phyloP scores from a whole-genome alignment of 2,797 vertebrate species.

The Rhynchonycteris naso region DNA sequence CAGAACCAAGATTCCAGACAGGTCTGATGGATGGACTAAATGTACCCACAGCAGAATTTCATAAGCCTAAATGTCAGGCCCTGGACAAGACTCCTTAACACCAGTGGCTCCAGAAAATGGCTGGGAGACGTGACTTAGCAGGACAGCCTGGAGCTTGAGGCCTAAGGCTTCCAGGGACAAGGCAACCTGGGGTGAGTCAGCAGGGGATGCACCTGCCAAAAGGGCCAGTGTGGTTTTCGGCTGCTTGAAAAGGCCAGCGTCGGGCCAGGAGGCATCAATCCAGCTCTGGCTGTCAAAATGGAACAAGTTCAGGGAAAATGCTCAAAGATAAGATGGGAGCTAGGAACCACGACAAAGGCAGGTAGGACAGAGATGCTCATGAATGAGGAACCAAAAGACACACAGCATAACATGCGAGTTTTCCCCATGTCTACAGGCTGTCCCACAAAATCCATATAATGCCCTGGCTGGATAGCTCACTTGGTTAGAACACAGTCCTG shows the following conservation, averaged over 20 bases:
- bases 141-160: conserved; percentile 37
- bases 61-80: conserved; percentile 72
- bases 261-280: not conserved
- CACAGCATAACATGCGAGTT: rapidly evolving
- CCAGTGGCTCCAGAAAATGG: conserved; percentile 54
- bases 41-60: conserved; percentile 72
- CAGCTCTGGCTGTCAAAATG: not conserved
- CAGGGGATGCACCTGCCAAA: conserved; percentile 38
- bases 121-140: conserved; percentile 55
- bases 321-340: not conserved
- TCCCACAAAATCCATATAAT: not conserved
- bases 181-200: conserved; percentile 67
- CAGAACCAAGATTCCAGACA: conserved; percentile 51
- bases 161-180: conserved; percentile 43
- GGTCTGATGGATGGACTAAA: conserved; percentile 55
- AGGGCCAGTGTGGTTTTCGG: not conserved
- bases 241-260: not conserved
- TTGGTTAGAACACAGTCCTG: too few relatives aligned
- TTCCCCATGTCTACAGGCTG: not conserved
- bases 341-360: not conserved
- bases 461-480: too few relatives aligned
- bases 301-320: not conserved
- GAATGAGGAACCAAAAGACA: not conserved
- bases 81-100: conserved; percentile 50
- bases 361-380: not conserved